Conservation (phyloP, 1,140 invertebrate species). For the Acromyrmex heyeri region DNA sequence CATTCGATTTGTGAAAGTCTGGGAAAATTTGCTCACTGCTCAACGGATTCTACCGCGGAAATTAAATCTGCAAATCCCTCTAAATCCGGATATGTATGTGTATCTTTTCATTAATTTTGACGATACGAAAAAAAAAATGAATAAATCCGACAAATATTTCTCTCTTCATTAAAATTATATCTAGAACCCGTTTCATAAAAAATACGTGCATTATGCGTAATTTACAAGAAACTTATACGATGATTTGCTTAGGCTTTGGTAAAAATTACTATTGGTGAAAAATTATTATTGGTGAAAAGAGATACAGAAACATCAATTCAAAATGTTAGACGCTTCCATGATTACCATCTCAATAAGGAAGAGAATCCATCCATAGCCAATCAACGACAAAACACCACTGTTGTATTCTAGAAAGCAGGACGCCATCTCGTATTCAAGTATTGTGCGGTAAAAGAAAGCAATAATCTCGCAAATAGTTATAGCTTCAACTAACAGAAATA, state of each 20-base stretch:
- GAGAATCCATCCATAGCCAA: slow-evolving; percentile 41
- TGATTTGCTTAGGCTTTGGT: not conserved
- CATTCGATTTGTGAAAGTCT: slow-evolving; percentile 57
- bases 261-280: not conserved
- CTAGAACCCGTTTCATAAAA: not conserved
- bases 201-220: not conserved
- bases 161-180: not conserved
- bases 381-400: slow-evolving; percentile 53
- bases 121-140: not conserved
- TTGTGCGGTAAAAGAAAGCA: not conserved
- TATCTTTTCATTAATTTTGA: not conserved
- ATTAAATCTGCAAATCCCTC: slow-evolving; percentile 45
- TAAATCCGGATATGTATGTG: not conserved
- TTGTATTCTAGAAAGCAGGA: slow-evolving; percentile 56
- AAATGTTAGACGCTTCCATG: not conserved
- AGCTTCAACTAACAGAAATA: not conserved
- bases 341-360: slow-evolving; percentile 37
- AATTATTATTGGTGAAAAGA: too few relatives aligned
- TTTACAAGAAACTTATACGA: not conserved
- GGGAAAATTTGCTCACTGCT: slow-evolving; percentile 40
- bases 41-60: slow-evolving; percentile 29
- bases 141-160: not conserved
- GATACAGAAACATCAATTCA: not conserved
- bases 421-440: not conserved
- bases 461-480: slow-evolving; percentile 16